Percentiles rank a stretch among this genome's conserved stretches.
Evolutionary conservation across 2,113 vertebrate species (phyloP).

Genomic region (Plestiodon gilberti): DNA sequence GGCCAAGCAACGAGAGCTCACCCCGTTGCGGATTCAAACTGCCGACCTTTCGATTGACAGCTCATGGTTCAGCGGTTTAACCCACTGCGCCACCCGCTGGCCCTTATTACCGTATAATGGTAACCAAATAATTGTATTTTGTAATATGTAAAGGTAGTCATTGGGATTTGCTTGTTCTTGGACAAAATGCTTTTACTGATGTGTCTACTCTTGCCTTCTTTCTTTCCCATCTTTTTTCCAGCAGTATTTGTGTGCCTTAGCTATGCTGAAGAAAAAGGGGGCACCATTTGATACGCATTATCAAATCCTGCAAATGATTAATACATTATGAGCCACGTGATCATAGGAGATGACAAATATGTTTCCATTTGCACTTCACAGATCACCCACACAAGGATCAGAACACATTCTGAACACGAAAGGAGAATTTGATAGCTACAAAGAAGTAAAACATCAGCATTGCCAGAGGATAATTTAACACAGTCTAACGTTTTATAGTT

Average conservation of each 20-base stretch:
- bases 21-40: too few species aligned
- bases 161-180: neutral
- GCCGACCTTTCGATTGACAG: too few species aligned
- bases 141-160: neutral
- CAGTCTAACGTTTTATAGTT: constrained; percentile 31
- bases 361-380: constrained; percentile 22
- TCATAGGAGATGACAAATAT: neutral
- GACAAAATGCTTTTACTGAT: neutral
- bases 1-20: too few species aligned
- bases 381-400: neutral
- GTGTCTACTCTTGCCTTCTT: neutral
- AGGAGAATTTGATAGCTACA: constrained; percentile 5
- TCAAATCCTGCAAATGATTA: neutral
- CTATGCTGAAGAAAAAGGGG: neutral
- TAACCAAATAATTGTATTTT: neutral
- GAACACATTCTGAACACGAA: neutral
- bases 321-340: neutral
- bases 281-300: neutral
- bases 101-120: neutral
- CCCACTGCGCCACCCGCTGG: too few species aligned
- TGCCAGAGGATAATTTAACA: constrained; percentile 22
- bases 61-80: too few species aligned
- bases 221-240: neutral
- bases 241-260: neutral
- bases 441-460: neutral